These are phyloP conservation scores for Theocolax elegans DNA, from an alignment of 1,140 invertebrate genomes.

Conservation along the genomic window DNA sequence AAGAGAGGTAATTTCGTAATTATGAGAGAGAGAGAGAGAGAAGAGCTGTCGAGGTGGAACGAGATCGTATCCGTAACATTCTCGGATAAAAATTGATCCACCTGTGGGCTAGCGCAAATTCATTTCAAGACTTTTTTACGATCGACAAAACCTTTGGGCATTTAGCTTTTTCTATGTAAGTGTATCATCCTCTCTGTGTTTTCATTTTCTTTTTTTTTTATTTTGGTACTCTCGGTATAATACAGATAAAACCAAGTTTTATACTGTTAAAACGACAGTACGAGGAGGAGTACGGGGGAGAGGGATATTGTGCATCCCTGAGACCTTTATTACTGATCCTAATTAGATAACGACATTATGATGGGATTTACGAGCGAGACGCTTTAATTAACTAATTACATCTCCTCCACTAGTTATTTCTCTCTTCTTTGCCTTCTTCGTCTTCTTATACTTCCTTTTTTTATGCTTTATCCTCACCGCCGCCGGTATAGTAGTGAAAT, in stretches of 20 bases:
- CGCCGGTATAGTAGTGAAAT: neutral
- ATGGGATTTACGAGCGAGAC: slow-evolving; percentile 32
- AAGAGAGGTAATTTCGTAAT: slow-evolving; percentile 59
- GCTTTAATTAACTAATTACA: slow-evolving; percentile 43
- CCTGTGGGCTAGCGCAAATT: neutral
- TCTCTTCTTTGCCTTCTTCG: neutral
- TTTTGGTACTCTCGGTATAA: no score
- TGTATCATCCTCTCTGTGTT: no score
- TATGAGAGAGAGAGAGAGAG: slow-evolving; percentile 51
- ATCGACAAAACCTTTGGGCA: neutral
- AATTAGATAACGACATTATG: slow-evolving; percentile 39
- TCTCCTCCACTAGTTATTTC: neutral
- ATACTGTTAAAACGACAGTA: slow-evolving; percentile 5
- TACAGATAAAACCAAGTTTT: neutral
- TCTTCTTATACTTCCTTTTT: neutral
- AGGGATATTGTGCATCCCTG: slow-evolving; percentile 6
- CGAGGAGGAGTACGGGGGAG: no score
- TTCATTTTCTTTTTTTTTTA: no score
- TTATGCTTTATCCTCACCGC: neutral
- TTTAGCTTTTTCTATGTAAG: no score
- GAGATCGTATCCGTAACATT: slow-evolving; percentile 49
- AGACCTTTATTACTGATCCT: slow-evolving; percentile 33
- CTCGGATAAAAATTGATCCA: no score
- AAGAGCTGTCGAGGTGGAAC: slow-evolving; percentile 52
- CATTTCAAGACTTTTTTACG: slow-evolving; percentile 5